These are phyloP conservation scores for Strigamia transsilvanica DNA, from an alignment of 2,888 invertebrate species.

Conservation along the genomic window DNA sequence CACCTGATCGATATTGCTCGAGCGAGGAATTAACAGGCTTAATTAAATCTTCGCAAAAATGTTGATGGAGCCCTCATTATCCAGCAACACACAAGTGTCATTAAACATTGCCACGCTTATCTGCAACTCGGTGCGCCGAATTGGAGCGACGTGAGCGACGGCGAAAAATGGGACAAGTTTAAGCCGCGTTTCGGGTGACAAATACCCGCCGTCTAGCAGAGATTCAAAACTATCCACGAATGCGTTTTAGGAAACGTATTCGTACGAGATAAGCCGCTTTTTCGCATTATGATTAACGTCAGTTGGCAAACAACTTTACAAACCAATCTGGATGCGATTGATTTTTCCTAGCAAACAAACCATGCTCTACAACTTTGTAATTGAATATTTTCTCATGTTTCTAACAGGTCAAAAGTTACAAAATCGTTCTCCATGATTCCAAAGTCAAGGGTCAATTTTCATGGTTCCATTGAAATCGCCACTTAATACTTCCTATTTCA, in stretches of 20 bases:
- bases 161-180: constrained; percentile 6
- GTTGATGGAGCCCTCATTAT: constrained; percentile 39
- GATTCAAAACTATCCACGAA: neutral
- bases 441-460: no score
- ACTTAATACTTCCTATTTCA: no score
- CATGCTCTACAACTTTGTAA: no score
- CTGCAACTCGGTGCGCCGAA: neutral
- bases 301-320: no score
- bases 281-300: no score
- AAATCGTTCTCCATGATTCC: no score
- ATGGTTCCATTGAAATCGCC: no score
- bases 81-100: constrained; percentile 16
- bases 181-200: neutral
- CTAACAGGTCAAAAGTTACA: no score
- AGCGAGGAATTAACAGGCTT: constrained; percentile 36
- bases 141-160: neutral
- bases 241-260: no score
- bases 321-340: no score
- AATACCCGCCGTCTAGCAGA: neutral
- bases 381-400: no score
- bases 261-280: neutral
- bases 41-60: constrained; percentile 44
- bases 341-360: no score
- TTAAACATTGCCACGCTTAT: constrained; percentile 27
- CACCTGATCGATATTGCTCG: constrained; percentile 35